Conservation (phyloP, 1,140 invertebrate species). For the Pseudomyrmex dendroicus region DNA sequence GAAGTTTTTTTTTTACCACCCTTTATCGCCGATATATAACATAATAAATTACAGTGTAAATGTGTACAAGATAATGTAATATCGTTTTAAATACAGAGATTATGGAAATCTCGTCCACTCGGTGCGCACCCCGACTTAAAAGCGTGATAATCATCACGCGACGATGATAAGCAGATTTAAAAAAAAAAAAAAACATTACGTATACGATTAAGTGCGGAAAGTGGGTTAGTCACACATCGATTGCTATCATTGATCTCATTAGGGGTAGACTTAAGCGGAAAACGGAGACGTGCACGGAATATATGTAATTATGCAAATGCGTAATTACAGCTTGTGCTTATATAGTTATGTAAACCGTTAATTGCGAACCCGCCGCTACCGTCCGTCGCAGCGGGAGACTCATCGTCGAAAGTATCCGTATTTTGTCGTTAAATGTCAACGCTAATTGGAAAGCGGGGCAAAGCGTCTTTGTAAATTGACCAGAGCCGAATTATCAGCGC, state of each 20-base stretch:
- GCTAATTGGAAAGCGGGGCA: slow-evolving; percentile 54
- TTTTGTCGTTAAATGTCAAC: slow-evolving; percentile 28
- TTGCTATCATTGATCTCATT: slow-evolving; percentile 73
- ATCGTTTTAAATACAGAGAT: background rate
- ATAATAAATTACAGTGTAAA: background rate
- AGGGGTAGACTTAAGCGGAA: slow-evolving; percentile 45
- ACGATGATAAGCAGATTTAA: slow-evolving; percentile 32
- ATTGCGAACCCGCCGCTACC: slow-evolving; percentile 64
- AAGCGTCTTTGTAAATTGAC: background rate
- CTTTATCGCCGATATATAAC: background rate
- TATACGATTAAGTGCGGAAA: background rate
- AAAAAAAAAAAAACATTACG: slow-evolving; percentile 13
- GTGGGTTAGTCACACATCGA: slow-evolving; percentile 50
- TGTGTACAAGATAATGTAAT: background rate
- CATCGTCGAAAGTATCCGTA: slow-evolving; percentile 57
- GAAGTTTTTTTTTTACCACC: background rate
- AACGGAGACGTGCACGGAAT: slow-evolving; percentile 30
- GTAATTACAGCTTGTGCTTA: slow-evolving; percentile 57
- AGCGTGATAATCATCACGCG: background rate
- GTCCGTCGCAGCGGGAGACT: slow-evolving; percentile 40
- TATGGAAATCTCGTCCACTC: background rate
- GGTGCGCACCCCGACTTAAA: background rate
- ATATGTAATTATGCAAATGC: slow-evolving; percentile 72
- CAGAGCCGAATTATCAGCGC: slow-evolving; percentile 7
- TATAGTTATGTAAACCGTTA: slow-evolving; percentile 67